A percentile compares a stretch with the other conserved stretches of the same genome.
Conservation (phyloP, 2,797 vertebrate genomes). For the Streptopelia turtur region DNA sequence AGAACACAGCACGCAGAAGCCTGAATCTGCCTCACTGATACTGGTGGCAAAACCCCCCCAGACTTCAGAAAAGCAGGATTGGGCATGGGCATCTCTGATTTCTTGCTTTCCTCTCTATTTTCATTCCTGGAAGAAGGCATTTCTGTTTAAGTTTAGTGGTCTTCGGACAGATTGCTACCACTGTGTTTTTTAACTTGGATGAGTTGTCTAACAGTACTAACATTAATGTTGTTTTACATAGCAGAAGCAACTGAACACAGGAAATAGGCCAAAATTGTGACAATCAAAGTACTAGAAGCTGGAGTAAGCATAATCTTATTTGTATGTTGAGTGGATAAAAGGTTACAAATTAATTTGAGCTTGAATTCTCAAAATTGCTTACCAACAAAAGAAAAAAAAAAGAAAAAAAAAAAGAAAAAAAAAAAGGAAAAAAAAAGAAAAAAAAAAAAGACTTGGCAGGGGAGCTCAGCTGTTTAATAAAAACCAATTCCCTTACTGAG, state of each 20-base stretch:
- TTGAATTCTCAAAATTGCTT: background rate
- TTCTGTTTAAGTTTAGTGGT: background rate
- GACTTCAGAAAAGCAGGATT: constrained; percentile 9
- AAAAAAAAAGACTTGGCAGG: background rate
- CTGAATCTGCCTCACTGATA: constrained; percentile 11
- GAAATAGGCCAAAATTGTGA: background rate
- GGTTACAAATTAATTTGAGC: background rate
- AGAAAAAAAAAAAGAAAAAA: constrained; percentile 12
- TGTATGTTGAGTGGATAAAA: background rate
- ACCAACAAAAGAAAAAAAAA: constrained; percentile 10
- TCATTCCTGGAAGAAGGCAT: background rate
- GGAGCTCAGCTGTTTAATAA: background rate
- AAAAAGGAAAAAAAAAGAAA: background rate
- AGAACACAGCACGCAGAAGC: background rate
- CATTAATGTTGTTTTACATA: background rate
- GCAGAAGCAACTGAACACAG: background rate
- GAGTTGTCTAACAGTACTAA: background rate
- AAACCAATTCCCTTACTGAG: background rate
- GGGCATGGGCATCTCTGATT: background rate
- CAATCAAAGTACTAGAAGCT: background rate
- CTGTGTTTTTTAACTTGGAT: background rate
- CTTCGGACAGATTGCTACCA: background rate
- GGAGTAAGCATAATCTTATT: background rate
- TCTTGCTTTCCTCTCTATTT: constrained; percentile 1
- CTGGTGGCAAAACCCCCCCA: background rate